Evolutionary conservation across 2,113 vertebrate genomes (phyloP), one percentile per base, ranked within the genome.

Genomic region (Vulpes vulpes): DNA sequence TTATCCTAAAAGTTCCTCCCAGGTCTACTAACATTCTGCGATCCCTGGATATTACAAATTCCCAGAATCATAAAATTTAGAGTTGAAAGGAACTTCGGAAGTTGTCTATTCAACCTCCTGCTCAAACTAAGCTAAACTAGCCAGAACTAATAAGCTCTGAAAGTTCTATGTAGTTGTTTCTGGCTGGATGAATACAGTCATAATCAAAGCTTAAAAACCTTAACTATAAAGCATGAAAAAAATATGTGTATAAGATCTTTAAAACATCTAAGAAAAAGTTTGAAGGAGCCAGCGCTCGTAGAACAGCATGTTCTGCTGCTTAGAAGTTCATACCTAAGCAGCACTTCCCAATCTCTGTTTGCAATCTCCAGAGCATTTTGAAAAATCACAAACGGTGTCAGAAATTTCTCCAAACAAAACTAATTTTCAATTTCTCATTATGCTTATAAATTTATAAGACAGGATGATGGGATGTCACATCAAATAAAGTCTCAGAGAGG

Each of bases 101-200:
- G 95, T 96, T 55, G n/a, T 94, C 90, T 89, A 64, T 91, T 96
- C 91, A 97, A 94, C 93, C 76, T 89, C 93, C 88, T 93, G 73
- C 55, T 96, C 96, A 94, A 87, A 80, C 94, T 86, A 85, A 60
- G 64, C 88, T 80, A 97, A 94, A 80, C 76, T 67, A 84, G 96
- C 94, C 94, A 97, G 97, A 96, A 96, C 87, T 96, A 97, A 94
- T 91, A 97, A 89, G 64, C 94, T 96, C 93, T 96, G 97, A 96
- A 97, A 88, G 87, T 91, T 97, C 90, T 95, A 84, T 88, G 78
- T 4, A 73, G 92, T 96, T 98, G 96, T 96, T 92, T 90, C 92
- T 98, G 95, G 96, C 92, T 96, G 60, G 43, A 14, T 95, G 81
- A 84, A 90, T 78, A 94, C 43, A 20, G 74, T 89, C 96, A 96